A percentile compares a stretch with the other conserved stretches of the same genome.
phyloP scores from a whole-genome alignment of 2,888 invertebrate species.

The Platycheirus albimanus region DNA sequence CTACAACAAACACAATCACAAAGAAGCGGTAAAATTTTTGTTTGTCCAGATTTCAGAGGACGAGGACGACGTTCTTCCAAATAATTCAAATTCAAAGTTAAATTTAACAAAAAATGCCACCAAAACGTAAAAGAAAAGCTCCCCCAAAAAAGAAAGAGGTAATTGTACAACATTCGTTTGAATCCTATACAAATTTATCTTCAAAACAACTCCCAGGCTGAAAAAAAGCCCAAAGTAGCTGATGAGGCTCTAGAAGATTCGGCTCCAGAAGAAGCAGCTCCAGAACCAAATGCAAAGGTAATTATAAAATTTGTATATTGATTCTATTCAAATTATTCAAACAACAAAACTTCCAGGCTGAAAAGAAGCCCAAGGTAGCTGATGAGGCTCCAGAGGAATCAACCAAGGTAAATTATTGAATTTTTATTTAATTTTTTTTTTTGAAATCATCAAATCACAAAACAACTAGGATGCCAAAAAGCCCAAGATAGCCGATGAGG shows the following conservation, averaged over 20 bases:
- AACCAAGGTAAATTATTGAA: slow-evolving; percentile 46
- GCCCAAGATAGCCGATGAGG: slow-evolving; percentile 29
- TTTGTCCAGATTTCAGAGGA: no score
- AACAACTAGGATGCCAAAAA: slow-evolving; percentile 45
- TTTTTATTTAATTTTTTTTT: slow-evolving; percentile 12
- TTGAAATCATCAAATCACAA: background rate
- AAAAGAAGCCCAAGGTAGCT: no score
- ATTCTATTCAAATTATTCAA: no score
- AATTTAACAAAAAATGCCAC: slow-evolving; percentile 75
- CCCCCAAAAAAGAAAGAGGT: no score
- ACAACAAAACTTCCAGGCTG: no score
- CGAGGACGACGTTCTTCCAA: no score
- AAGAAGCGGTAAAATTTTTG: no score
- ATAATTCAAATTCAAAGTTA: no score
- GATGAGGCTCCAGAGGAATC: background rate
- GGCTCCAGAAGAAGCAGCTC: background rate
- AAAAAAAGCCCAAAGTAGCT: no score
- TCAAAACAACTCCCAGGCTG: no score
- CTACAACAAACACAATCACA: background rate
- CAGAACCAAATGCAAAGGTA: no score
- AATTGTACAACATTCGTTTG: slow-evolving; percentile 11
- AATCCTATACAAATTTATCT: background rate
- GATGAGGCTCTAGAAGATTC: background rate
- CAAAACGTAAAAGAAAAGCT: slow-evolving; percentile 75
- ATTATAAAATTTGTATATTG: no score